Evolutionary conservation across 2,113 vertebrate species (phyloP).

Genomic region (Dipodomys stephensi): DNA sequence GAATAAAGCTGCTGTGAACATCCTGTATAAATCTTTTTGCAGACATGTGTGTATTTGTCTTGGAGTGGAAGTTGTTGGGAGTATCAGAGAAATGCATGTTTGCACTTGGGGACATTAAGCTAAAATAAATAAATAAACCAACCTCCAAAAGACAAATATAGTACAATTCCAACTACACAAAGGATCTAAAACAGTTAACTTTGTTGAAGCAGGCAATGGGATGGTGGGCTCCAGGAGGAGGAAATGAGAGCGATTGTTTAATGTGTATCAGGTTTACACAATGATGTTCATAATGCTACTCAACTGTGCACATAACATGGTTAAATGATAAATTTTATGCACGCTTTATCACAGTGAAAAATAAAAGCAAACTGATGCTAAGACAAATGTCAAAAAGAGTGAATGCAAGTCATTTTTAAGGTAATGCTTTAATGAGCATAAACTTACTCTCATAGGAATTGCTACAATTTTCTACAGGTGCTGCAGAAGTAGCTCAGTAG

Average conservation of each 20-base stretch:
- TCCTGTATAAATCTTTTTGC: not conserved
- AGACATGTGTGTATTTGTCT: slow-evolving; percentile 14
- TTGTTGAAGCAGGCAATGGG: not conserved
- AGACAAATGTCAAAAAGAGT: not conserved
- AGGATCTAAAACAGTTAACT: not conserved
- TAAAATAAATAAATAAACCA: too few species aligned
- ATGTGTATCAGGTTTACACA: not conserved
- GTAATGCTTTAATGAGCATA: not conserved
- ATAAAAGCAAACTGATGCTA: not conserved
- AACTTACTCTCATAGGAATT: not conserved
- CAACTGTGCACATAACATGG: not conserved
- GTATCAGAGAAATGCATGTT: not conserved
- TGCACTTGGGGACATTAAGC: not conserved
- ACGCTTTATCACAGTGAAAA: not conserved
- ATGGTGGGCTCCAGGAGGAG: not conserved
- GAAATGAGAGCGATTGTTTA: not conserved
- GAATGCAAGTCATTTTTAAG: not conserved
- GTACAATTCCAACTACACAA: not conserved
- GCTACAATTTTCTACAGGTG: not conserved
- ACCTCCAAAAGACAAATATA: not conserved
- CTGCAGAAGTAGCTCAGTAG: not conserved
- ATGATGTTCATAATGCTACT: not conserved
- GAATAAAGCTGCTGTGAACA: not conserved
- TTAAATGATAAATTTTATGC: not conserved
- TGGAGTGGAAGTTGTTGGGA: not conserved